A percentile compares a stretch with the other conserved stretches of the same genome.
phyloP scores from a whole-genome alignment of 1,140 invertebrate genomes.

The Aphaenogaster rudis region DNA sequence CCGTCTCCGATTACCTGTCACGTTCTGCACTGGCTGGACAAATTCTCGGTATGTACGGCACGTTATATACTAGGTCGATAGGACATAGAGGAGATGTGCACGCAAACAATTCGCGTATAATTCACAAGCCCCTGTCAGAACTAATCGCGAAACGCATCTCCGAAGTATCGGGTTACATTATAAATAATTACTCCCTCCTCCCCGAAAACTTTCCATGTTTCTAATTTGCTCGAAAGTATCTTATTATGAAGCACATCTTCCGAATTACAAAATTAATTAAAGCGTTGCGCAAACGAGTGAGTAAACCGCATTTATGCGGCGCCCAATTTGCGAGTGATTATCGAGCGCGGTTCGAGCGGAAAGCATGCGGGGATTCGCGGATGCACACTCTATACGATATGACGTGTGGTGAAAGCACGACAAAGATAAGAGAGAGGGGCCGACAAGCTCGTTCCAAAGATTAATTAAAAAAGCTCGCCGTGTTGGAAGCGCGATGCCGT shows the following conservation, averaged over 20 bases:
- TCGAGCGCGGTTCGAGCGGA: slow-evolving; percentile 18
- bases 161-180: background rate
- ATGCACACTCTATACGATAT: background rate
- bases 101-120: slow-evolving; percentile 4
- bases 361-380: slow-evolving; percentile 30
- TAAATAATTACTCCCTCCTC: slow-evolving; percentile 6
- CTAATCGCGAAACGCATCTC: background rate
- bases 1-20: slow-evolving; percentile 36
- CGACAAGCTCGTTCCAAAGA: slow-evolving; percentile 25
- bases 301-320: background rate
- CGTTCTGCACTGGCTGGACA: background rate
- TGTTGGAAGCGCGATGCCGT: background rate
- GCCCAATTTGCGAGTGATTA: slow-evolving; percentile 63
- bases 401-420: slow-evolving; percentile 10
- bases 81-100: background rate
- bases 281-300: background rate
- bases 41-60: slow-evolving; percentile 13
- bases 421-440: background rate
- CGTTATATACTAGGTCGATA: background rate
- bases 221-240: background rate
- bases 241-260: background rate
- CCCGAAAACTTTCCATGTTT: background rate
- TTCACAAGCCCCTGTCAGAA: background rate
- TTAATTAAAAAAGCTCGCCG: slow-evolving; percentile 61
- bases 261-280: slow-evolving; percentile 17